Evolutionary conservation across 2,888 invertebrate species (phyloP), one percentile per base, ranked within the genome.

Genomic region (Platypus cylindrus): DNA sequence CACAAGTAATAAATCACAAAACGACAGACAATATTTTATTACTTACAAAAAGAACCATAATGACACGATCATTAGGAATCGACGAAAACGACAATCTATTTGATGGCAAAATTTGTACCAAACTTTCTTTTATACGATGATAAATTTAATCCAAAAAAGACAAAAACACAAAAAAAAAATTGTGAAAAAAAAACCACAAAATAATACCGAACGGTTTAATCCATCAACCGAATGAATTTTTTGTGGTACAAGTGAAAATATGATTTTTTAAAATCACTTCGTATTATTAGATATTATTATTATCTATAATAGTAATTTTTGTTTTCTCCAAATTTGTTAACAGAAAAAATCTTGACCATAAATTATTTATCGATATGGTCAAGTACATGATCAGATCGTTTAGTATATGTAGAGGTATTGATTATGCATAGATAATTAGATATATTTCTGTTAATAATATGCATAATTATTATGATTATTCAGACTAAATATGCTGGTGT

Each of bases 81-180:
- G 22, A 32, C 20, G 27, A 27, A 23, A 28, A n/a, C 20, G 32
- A 32, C 34, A 12, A 27, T 32, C 39, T 28, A 39, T 27, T n/a
- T 39, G 31, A 36, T 17, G 17, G 18, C 17, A 26, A 34, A 31
- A 22, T 35, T 34, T 20, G 29, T 31, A 28, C 15, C 17, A 31
- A n/a, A 27, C 32, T 37, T 40, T 40, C 37, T 40, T 40, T 40
- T 40, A 40, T 40, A 40, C 27, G 32, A 17, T 34, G 17, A 17
- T n/a, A 14, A n/a, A n/a, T n/a, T n/a, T n/a, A n/a, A n/a, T n/a
- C n/a, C n/a, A n/a, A n/a, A n/a, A n/a, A n/a, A n/a, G n/a, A n/a
- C n/a, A n/a, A n/a, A n/a, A n/a, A 34, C 20, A 32, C 16, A 12
- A 29, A 37, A 37, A 34, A 34, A 32, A 12, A 29, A 18, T 11